These are phyloP conservation scores for Catocala sponsa DNA, from an alignment of 2,888 invertebrate species.

Conservation along the genomic window DNA sequence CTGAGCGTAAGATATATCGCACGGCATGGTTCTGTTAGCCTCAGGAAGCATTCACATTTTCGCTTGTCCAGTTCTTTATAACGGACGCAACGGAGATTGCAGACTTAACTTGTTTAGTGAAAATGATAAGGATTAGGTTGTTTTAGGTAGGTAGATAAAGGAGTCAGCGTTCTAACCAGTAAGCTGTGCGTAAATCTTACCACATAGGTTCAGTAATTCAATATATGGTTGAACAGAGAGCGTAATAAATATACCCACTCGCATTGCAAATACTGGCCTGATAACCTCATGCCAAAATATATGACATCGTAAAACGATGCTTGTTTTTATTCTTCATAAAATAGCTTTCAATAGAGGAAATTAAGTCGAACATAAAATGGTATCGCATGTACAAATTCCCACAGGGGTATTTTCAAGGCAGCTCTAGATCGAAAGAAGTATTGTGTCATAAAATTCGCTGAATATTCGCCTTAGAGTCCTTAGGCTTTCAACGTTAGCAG, in stretches of 20 bases:
- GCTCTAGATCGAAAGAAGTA: conserved; percentile 18
- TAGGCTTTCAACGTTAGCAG: background rate
- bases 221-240: background rate
- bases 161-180: too few relatives aligned
- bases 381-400: conserved; percentile 49
- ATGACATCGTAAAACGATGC: conserved; percentile 65
- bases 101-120: too few relatives aligned
- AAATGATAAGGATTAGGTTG: too few relatives aligned
- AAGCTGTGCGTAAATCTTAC: background rate
- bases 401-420: conserved; percentile 33
- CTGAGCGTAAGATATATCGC: too few relatives aligned
- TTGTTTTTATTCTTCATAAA: conserved; percentile 71
- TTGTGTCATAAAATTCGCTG: conserved; percentile 30
- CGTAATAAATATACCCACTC: conserved; percentile 54
- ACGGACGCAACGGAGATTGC: too few relatives aligned
- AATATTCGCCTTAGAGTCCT: background rate
- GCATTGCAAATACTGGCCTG: conserved; percentile 49
- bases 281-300: conserved; percentile 63
- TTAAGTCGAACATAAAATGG: conserved; percentile 65
- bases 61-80: too few relatives aligned
- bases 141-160: too few relatives aligned
- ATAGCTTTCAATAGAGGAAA: conserved; percentile 66
- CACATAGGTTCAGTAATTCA: background rate
- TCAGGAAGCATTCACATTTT: too few relatives aligned
- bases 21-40: too few relatives aligned